Base-by-base conservation (phyloP, 2,113 vertebrate species). In the Phoxinus phoxinus region DNA sequence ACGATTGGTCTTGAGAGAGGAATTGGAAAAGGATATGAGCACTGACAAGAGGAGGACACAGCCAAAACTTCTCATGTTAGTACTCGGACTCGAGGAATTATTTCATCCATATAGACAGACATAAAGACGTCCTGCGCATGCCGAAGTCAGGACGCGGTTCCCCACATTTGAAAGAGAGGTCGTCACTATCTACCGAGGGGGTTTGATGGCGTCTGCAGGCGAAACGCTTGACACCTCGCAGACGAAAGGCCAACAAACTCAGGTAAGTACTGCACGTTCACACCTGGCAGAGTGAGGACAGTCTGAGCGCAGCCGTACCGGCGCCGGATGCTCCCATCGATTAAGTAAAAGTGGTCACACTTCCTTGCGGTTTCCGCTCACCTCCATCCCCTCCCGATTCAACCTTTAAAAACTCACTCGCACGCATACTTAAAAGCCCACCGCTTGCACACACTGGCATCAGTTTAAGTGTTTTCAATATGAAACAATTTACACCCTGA, bases 391-490 rank as follows among this genome's bases (percentile, higher is more conserved):
- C 83, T 85, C 83, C 78, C 25, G 27, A 61, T 56, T 77, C 76
- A 71, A 72, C 51, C 81, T 73, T 83, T 46, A 89, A 81, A 89
- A 90, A 91, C 89, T 78, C 89, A 85, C 87, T 53, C 51, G 17
- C 86, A 80, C 88, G 65, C 72, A 84, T 37, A 48, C 35, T 85
- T 86, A 74, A 81, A 90, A 78, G 65, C 74, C 79, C 51, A 69
- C 30, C 83, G 17, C 58, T 59, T 27, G 59, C 59, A 61, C 65
- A 86, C 69, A 46, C 79, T 78, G 74, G 84, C 85, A 89, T 82
- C 53, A 80, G 89, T 92, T 94, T 91, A 93, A 93, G 91, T 93
- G 95, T 94, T 96, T 96, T 96, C 95, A 96, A 96, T 96, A 96
- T 96, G 95, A 96, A 96, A 96, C 95, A 94, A 90, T 91, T 92